Base-by-base conservation (phyloP, 2,797 vertebrate species). In the Alectoris magna region DNA sequence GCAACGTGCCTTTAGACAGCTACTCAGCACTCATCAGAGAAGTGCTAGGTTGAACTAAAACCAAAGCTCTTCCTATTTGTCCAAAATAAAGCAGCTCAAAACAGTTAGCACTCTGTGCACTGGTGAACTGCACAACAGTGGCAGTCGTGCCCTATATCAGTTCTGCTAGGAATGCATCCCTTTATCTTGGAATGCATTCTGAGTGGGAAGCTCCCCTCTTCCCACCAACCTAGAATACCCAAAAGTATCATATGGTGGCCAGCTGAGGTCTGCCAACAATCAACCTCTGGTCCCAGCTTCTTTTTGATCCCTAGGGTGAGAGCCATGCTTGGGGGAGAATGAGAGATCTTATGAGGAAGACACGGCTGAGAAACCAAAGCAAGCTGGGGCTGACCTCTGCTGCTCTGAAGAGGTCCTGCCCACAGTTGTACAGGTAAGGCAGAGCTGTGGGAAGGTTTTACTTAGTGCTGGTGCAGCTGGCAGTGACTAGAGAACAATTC, bases 391-490 rank as follows among this genome's bases (percentile, higher is more conserved):
- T 98, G 74, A 97, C 96, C 24, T 98, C 98, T 1, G 62, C 95
- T 44, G 97, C 98, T n/a, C 96, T 99, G 69, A 98, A 99, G 97
- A 98, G 98, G 94, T 99, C 98, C n/a, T 99, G 98, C 88, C 98
- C 98, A 43, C 98, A 99, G 88, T 72, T 98, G 60, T 98, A 98
- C 94, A 97, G 98, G 98, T 99, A 96, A 96, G 71, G 15, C 29
- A 74, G 36, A 7, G 12, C 36, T 74, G 24, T 19, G 11, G 60
- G 39, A 80, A 23, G 69, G 48, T 83, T 39, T 91, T 31, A 55
- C 29, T 43, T 41, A 26, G 34, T 26, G 8, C 18, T 77, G 21
- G 75, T 79, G 24, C 34, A 77, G 12, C 11, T 48, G 46, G 13
- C 72, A n/a, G 60, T 59, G 24, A 9, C 12, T 11, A 4, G 21